Evolutionary conservation across 2,888 invertebrate genomes (phyloP), one percentile per base, ranked within the genome.

Genomic region (Dendrolimus pini): DNA sequence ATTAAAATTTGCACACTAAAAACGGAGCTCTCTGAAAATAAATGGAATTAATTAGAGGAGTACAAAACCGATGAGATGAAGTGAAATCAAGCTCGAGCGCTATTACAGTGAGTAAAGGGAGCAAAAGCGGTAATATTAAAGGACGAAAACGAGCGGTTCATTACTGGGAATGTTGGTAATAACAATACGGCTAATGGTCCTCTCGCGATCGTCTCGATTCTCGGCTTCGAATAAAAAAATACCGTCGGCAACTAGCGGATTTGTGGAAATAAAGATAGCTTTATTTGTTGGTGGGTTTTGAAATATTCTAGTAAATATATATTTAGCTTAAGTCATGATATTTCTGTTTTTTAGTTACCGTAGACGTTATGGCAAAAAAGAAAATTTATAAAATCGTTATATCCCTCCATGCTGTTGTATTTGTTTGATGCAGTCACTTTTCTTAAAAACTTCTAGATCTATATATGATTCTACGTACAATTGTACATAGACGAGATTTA

Each of bases 151-250:
- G 89, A 85, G 82, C 85, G 80, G 76, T 87, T 89, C 86, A 89
- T 90, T 89, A 88, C 88, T 75, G 78, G 69, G 74, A 86, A 86
- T 84, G 83, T 80, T 74, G 82, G 85, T 79, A 85, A 89, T 90
- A 90, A 89, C 89, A 90, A 89, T 89, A 87, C 83, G 76, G 80
- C 80, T 89, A 90, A 90, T 87, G 84, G 86, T 71, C 71, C 80
- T 77, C 74, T 73, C 68, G 83, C 82, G 79, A 86, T 83, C 80
- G 74, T 81, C 82, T 82, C 80, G 74, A 80, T 80, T 82, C 83
- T 78, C 79, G 47, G 75, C 73, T 77, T 78, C 77, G 68, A 78
- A 76, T 83, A 69, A 72, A 85, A 69, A 82, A 81, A 78, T 72
- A 75, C 75, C 76, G 72, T 71, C 66, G 63, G 65, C 74, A 69